phyloP scores from a whole-genome alignment of 2,113 vertebrate species.

The Lycaon pictus region DNA sequence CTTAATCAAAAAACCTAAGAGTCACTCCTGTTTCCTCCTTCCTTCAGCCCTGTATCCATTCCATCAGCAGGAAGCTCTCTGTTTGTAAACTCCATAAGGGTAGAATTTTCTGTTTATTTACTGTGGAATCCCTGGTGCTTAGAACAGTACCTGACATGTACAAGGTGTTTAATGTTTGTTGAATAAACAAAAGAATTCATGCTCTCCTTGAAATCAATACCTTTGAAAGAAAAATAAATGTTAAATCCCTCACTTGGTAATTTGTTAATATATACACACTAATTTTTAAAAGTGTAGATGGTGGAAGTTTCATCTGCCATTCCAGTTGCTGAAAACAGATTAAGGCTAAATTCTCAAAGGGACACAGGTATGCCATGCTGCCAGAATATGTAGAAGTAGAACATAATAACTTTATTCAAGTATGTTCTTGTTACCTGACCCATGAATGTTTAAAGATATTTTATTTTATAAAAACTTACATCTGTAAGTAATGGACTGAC shows the following conservation, averaged over 20 bases:
- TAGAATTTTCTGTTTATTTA: constrained; percentile 7
- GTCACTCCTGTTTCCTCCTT: not conserved
- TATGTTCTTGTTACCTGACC: constrained; percentile 65
- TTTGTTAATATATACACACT: not conserved
- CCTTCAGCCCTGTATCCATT: not conserved
- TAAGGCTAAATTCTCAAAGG: constrained; percentile 64
- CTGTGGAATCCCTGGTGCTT: not conserved
- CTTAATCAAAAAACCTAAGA: not conserved
- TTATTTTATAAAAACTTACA: constrained; percentile 82
- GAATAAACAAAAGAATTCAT: not conserved
- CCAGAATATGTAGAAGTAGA: constrained; percentile 46
- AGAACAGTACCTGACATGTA: not conserved
- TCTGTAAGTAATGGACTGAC: constrained; percentile 66
- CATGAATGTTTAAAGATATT: constrained; percentile 76
- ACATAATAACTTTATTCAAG: constrained; percentile 71
- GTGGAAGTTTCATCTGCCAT: constrained; percentile 34
- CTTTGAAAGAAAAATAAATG: constrained; percentile 32
- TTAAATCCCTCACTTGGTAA: not conserved
- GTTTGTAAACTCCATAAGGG: not conserved
- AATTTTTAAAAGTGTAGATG: not conserved
- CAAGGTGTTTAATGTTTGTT: constrained; percentile 15
- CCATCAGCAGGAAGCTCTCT: constrained; percentile 25
- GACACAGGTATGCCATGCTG: constrained; percentile 58
- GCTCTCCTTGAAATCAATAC: not conserved
- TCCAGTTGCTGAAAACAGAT: constrained; percentile 33